Evolutionary conservation across 92 coral and sea anemone genomes (phyloP), one percentile per base, ranked within the genome.

Genomic region (Blastomussa wellsi): DNA sequence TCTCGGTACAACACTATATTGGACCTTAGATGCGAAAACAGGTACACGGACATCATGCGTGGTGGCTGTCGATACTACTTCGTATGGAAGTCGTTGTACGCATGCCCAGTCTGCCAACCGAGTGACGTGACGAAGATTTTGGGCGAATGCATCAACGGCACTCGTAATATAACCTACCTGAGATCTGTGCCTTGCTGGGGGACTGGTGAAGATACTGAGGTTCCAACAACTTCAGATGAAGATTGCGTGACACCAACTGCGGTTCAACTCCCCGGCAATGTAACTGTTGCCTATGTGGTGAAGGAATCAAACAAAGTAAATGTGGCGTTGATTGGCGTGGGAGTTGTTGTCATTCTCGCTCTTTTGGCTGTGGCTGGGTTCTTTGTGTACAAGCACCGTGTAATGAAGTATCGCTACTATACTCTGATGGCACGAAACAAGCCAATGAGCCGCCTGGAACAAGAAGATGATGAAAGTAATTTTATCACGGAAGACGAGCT

Each of bases 401-500:
- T 24, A 22, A 72, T 92, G 73, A 86, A 88, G 80, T 94, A 92
- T 76, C 95, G 91, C 10, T 94, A 92, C 73, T 92, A 82, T 84
- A 77, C 89, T 48, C 76, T 83, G 72, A 53, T 93, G 53, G 84
- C 98, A 36, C 86, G 95, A 19, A 86, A 94, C 84, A 94, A 94
- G 44, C 98, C 98, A 49, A 92, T 94, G 98, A 94, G 98, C 80
- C 87, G 89, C 26, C 90, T 94, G 31, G 89, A 86, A 28, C 93
- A 91, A 42, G 98, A 94, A 53, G 95, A 94, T 20, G 97, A 94
- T 41, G 97, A 94, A 16, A 31, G 33, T 57, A 31, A 82, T 57
- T 71, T 82, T 82, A 75, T 84, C 32, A 6, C 32, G 5, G 87
- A 62, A 10, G 83, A 85, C 77, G 76, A 85, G 36, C 80, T 74